Evolutionary conservation across 2,797 vertebrate species (phyloP), one percentile per base, ranked within the genome.

Genomic region (Glossophaga mutica): DNA sequence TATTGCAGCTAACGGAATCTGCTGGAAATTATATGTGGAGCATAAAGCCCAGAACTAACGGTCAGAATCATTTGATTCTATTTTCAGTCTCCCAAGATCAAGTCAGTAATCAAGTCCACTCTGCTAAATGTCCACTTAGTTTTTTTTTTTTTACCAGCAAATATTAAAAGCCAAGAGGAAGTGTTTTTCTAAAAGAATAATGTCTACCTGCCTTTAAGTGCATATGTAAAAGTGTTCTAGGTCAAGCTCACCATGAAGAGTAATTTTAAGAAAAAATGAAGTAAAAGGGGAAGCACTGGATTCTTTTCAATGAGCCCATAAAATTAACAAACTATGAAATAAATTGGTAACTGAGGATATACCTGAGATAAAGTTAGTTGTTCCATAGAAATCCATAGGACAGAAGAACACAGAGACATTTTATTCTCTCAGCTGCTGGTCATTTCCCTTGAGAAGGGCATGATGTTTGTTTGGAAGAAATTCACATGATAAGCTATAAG

Each of bases 301-400:
- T 94, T 92, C 14, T 95, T 84, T 71, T 81, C 59, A 83, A 55
- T 34, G 44, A 90, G n/a, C 44, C 15, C 16, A 44, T 59, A 52
- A 87, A 87, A 88, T 73, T 76, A 88, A 93, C 34, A 91, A 91
- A 78, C 32, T 52, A 52, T 37, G 74, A 89, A 88, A 81, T 68
- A 21, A 74, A 70, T 1, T 87, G 73, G 52, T 59, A 67, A 92
- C 16, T 70, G 67, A 96, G 71, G 67, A 77, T 42, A 24, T 50
- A 76, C 21, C 50, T 46, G 59, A 79, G 65, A 79, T 39, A 62
- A 87, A n/a, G 62, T 85, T 50, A 44, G 52, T 78, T 50, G 46
- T 62, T 71, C 32, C 16, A 11, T 22, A 48, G 70, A 87, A 83
- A 83, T 89, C 29, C 65, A 18, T 9, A 71, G 14, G 39, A 12